Evolutionary conservation across 2,113 vertebrate species (phyloP), one percentile per base, ranked within the genome.

Genomic region (Naja naja): DNA sequence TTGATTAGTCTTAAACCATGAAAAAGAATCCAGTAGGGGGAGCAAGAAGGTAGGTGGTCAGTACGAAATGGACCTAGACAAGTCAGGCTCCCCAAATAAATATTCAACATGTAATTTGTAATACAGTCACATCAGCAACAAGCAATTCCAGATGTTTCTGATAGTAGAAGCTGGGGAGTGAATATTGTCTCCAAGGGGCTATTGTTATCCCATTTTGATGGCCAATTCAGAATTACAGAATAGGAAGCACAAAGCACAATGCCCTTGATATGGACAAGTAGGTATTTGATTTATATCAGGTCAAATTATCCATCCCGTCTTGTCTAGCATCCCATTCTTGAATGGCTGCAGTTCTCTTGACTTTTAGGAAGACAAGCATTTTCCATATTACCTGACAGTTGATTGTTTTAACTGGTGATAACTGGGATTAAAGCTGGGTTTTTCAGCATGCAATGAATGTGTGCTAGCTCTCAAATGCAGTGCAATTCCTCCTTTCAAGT

Each of bases 1-100:
- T 52, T 88, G 88, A 95, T 96, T 96, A 90, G 27, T 10, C 90
- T 45, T 55, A 74, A 89, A 69, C 22, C 74, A 89, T 55, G 30
- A 39, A 16, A 74, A 9, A 30, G 5, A 91, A 22, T 30, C 52
- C 88, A 88, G 54, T 60, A 88, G 92, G 89, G 88, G 87, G 69
- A 90, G 39, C 0, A 91, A 93, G 39, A 94, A 16, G 85, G 27
- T 1, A 25, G 1, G 81, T 34, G 20, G 60, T 25, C 39, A 92
- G n/a, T 23, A 87, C 8, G 43, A 9, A 93, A 16, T 16, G 52
- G 91, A 14, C 64, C 89, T 55, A 27, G 2, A 89, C 1, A 89
- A 55, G 34, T 58, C 34, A 54, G 16, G 18, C 18, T 81, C 34
- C 34, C 34, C 74, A 69, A 30, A 54, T 22, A 10, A 30, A 54